phyloP scores from a whole-genome alignment of 2,113 vertebrate species.

The Muntiacus muntjak region DNA sequence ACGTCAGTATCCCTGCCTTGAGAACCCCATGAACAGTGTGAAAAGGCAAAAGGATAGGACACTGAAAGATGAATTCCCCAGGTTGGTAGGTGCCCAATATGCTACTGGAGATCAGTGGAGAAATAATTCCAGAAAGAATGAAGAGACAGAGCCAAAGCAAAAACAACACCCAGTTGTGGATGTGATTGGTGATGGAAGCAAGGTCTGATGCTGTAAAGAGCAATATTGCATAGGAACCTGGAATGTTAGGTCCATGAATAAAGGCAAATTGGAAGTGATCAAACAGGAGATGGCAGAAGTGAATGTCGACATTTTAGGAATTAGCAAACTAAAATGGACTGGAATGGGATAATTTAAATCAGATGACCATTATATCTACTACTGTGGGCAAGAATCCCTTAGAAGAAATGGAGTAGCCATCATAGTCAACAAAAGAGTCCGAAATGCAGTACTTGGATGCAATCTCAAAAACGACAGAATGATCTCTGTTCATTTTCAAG shows the following conservation, averaged over 20 bases:
- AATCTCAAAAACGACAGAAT: not conserved
- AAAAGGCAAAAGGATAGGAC: not conserved
- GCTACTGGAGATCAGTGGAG: not conserved
- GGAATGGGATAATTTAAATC: not conserved
- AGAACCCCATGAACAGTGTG: not conserved
- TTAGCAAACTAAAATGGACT: not conserved
- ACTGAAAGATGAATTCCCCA: not conserved
- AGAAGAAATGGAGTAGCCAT: not conserved
- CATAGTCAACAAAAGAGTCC: not conserved
- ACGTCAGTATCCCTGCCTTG: not conserved
- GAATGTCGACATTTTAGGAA: fast-evolving
- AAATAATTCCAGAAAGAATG: not conserved
- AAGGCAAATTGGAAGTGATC: not conserved
- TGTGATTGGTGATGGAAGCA: not conserved
- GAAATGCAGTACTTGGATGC: not conserved
- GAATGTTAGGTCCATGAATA: not conserved
- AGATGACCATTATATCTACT: not conserved
- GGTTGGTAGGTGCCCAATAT: not conserved
- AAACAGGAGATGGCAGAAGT: not conserved
- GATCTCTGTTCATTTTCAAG: not conserved
- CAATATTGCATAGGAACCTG: not conserved
- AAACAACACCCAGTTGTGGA: not conserved
- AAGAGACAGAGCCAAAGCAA: not conserved
- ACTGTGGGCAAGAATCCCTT: not conserved
- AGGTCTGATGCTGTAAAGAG: not conserved